Conservation (phyloP, 2,888 invertebrate genomes). For the Cataglyphis albicans region DNA sequence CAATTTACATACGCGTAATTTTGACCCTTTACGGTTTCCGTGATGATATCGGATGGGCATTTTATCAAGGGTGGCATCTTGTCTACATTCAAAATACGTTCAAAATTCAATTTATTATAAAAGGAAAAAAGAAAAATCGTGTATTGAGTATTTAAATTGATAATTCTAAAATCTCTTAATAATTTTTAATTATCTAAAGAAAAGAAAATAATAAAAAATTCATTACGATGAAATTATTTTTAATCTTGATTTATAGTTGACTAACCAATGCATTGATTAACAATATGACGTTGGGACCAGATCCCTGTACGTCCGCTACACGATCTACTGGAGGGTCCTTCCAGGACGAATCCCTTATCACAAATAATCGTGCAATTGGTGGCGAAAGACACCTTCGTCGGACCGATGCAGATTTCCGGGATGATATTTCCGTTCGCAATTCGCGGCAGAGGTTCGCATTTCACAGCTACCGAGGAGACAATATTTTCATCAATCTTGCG, state of each 20-base stretch:
- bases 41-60: conserved; percentile 88
- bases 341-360: conserved; percentile 88
- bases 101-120: conserved; percentile 2
- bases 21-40: conserved; percentile 86
- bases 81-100: conserved; percentile 84
- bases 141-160: neutral
- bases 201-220: neutral
- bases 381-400: conserved; percentile 87
- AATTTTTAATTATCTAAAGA: neutral
- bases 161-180: neutral
- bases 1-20: conserved; percentile 87
- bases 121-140: neutral
- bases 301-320: conserved; percentile 88
- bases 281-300: conserved; percentile 87
- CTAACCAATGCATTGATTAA: conserved; percentile 87
- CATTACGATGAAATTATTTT: neutral
- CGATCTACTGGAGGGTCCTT: conserved; percentile 87
- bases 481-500: neutral
- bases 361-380: conserved; percentile 88
- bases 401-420: conserved; percentile 87
- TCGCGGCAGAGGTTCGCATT: conserved; percentile 87
- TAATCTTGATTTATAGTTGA: neutral
- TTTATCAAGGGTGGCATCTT: conserved; percentile 87
- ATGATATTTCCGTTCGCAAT: conserved; percentile 87
- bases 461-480: conserved; percentile 81